Base-by-base conservation (phyloP, 53 echinoderm and acorn worm genomes). In the Mesocentrotus franciscanus region DNA sequence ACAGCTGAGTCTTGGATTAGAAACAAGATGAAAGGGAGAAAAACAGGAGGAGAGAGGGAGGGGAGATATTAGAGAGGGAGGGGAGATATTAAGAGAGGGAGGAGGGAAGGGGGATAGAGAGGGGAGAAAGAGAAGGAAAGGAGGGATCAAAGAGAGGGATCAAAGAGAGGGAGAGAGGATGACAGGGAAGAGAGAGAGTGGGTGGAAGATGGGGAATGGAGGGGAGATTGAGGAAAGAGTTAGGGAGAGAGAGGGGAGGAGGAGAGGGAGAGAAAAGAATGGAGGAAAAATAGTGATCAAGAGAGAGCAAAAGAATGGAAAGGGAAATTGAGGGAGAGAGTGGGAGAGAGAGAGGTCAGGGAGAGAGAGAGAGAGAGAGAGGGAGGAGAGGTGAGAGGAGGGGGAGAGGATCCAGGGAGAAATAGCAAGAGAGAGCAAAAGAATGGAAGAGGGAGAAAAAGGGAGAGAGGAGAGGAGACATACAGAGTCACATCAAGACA, bases 1-100 rank as follows among this genome's bases (percentile, higher is more conserved):
- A 60, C 78, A 55, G 72, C 93, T 14, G 71, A 72, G 30, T 93
- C 93, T 93, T 74, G 92, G 49, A 68, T 61, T 59, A 89, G 90
- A 90, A 15, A 60, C 16, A n/a, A 55, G 26, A n/a, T 4, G 20
- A 42, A 22, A 24, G 17, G 20, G 55, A 85, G 27, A 14, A 18
- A 56, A 15, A 30, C 0, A 61, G 34, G 4, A 61, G 33, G 7
- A 90, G 29, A 61, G 33, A 90, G 78, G 34, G 27, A 78, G 24
- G 34, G 61, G 61, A 61, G 61, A 61, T 16, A 17, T 75, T 75
- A 0, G 30, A 1, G 32, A 12, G 75, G 11, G 11, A 2, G 13
- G 8, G 33, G 10, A 0, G 11, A 2, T 0, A 32, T 32, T 1
- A 32, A 29, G 75, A 75, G 75, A 32, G 75, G n/a, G n/a, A n/a